Base-by-base conservation (phyloP, 2,113 vertebrate species). In the Redunca redunca region DNA sequence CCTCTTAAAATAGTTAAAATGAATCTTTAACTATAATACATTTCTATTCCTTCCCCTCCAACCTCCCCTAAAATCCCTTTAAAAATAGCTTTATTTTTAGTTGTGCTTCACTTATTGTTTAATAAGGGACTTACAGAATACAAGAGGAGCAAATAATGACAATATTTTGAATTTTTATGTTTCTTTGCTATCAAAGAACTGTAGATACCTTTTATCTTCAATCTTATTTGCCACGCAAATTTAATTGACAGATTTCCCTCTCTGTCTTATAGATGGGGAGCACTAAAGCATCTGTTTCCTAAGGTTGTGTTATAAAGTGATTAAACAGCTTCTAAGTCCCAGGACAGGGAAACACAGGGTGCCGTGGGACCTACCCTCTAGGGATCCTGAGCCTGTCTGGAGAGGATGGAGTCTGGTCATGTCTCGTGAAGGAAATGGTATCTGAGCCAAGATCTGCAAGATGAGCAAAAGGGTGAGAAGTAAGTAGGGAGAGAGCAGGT, bases 171-270 rank as follows among this genome's bases (percentile, higher is more conserved):
- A 96, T 92, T 85, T 62, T 7, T 95, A 74, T 91, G 43, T 81
- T 50, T 67, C 43, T 95, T 95, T 94, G 55, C 82, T 95, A 33
- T 94, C 88, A 52, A 83, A 94, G 95, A 92, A 60, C 67, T 53
- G 12, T 91, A 50, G 60, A 81, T 50, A 62, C 84, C 91, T 96
- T 96, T 96, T 95, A 82, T 93, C 91, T 92, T 97, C 57, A 52
- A 2, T 88, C 95, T 81, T 82, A 82, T 81, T 89, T 88, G 64
- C 62, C 28, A 57, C 19, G n/a, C 28, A 85, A 62, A 94, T 97
- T 77, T 90, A 85, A 88, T 36, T 95, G 89, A 96, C 94, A 93
- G 88, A 67, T 33, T 53, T 82, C 88, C 83, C 67, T 88, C 21
- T 67, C 81, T 96, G 2, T 90, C 15, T 64, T 6, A 11, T 64